Base-by-base conservation (phyloP, 2,888 invertebrate genomes). In the Trachelus iudaicus region DNA sequence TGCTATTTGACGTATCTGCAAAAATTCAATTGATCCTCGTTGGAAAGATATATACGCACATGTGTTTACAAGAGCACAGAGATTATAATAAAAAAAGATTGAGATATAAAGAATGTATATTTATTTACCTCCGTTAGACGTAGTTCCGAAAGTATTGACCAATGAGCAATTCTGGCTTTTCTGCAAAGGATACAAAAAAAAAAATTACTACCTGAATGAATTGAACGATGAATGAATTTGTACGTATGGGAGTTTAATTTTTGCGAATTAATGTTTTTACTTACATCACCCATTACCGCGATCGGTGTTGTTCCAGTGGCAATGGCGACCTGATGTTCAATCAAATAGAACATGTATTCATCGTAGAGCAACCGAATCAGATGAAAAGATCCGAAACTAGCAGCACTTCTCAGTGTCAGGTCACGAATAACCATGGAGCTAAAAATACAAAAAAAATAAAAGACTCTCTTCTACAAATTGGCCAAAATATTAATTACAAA, bases 341-440 rank as follows among this genome's bases (percentile, higher is more conserved):
- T 97, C 87, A 99, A 94, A 92, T 98, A 99, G 93, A 98, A 98
- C 96, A 99, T 99, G 92, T 99, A 99, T 92, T 99, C 99, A 92
- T 99, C 99, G 92, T 98, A 99, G 79, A 99, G 94, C 89, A 99
- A 94, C 73, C 99, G 96, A 89, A 99, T 97, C 85, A 99, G 94
- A 93, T 99, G 99, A 93, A 99, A 99, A 83, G 98, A 98, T 76
- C 99, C 99, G 93, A 99, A 99, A 92, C 98, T 98, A 34, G 98
- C 97, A 69, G 99, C 99, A 80, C 98, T 98, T 85, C 98, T 93
- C 82, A 99, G 93, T 73, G 99, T 99, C 83, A 99, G 94, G 92
- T 99, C 99, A 75, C 99, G 94, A 86, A 99, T 99, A 79, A 99
- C 98, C 95, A 99, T 98, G 78, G 99, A 99, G 91, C 98, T 97